Conservation (phyloP, 1,140 invertebrate genomes). For the Uloborus diversus region DNA sequence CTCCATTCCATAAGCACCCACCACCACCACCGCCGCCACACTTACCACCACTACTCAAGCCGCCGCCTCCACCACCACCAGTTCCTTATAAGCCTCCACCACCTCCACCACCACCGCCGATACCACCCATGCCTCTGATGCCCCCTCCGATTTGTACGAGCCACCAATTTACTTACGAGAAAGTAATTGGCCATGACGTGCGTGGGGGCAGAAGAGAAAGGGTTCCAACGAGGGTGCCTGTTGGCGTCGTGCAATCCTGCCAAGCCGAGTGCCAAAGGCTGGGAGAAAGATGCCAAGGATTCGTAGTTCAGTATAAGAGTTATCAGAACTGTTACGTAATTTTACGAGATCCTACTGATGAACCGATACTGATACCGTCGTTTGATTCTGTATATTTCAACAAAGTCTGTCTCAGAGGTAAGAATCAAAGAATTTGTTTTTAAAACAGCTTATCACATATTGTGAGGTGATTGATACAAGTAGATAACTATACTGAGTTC, state of each 20-base stretch:
- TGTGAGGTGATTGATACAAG: no score
- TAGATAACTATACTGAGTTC: no score
- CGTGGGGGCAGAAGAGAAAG: conserved; percentile 61
- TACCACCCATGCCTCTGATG: background rate
- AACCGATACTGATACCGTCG: conserved; percentile 64
- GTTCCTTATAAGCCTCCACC: background rate
- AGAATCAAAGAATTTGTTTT: no score
- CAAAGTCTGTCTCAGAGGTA: conserved; percentile 68
- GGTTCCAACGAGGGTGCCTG: conserved; percentile 62
- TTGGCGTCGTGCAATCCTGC: conserved; percentile 67
- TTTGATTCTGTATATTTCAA: conserved; percentile 68
- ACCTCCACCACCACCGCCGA: conserved; percentile 12
- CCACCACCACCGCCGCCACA: background rate
- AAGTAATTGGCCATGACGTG: conserved; percentile 64
- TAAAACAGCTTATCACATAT: no score
- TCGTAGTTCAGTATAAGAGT: conserved; percentile 65
- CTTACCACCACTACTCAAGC: no score
- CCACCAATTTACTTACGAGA: conserved; percentile 65
- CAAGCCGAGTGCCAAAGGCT: conserved; percentile 66
- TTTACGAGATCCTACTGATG: conserved; percentile 63
- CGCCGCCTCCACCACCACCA: background rate
- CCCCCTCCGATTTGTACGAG: conserved; percentile 51
- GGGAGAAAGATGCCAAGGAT: conserved; percentile 65
- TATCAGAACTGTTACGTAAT: conserved; percentile 66
- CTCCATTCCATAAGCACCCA: background rate